Evolutionary conservation across 2,113 vertebrate genomes (phyloP), one percentile per base, ranked within the genome.

Genomic region (Chloebia gouldiae): DNA sequence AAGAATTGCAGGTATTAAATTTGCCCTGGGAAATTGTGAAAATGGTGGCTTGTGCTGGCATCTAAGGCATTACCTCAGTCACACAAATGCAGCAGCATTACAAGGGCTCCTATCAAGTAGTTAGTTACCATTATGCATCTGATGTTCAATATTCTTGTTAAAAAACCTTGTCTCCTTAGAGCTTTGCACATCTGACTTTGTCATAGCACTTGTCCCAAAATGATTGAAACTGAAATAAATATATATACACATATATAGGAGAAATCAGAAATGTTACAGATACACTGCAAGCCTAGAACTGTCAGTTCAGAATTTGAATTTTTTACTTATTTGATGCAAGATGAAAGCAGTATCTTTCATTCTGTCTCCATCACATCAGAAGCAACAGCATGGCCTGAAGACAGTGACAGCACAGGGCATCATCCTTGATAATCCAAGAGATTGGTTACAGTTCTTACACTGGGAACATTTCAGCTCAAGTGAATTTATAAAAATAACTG

Each of bases 321-420:
- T 95, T 75, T 77, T 4, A 63, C 83, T 81, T 79, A 59, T 49
- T 77, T 14, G 13, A 53, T 39, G 11, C 31, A 80, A 89, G 87
- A 96, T 95, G 39, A 96, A 97, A 96, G 89, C 2, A 6, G 6
- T 33, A 35, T 60, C 64, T 73, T 75, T 91, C 65, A 88, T 63
- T 56, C 35, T 87, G 60, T 78, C 64, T 90, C 49, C 47, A 2
- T 25, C 92, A 81, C 33, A 83, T 59, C 6, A 6, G 24, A 53
- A 89, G 31, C 45, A 94, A 73, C 1, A 9, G 56, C 65, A 66
- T 9, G 42, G 28, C 61, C 54, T 24, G 8, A 64, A 83, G 50
- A 84, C 61, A 84, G 81, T 77, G 79, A 94, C 86, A 96, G 69
- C 50, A 57, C n/a, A 70, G 54, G 50, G 54, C 65, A 93, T 47